phyloP scores from a whole-genome alignment of 2,888 invertebrate species.

The Macrosoma leucophasiata region DNA sequence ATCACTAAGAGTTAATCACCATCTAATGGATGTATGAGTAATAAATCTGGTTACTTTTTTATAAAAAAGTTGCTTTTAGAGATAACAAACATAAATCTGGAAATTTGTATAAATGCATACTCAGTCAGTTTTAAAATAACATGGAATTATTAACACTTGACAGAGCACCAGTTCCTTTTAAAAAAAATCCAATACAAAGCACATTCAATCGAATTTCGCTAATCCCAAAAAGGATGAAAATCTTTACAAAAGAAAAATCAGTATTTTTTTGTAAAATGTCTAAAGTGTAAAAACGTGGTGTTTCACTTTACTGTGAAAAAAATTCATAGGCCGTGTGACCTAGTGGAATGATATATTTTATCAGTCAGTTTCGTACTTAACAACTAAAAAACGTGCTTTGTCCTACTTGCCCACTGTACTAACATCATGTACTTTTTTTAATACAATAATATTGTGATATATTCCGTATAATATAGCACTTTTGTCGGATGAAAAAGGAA shows the following conservation, averaged over 20 bases:
- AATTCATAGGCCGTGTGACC: slow-evolving; percentile 22
- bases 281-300: slow-evolving; percentile 27
- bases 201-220: slow-evolving; percentile 1
- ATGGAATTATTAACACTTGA: slow-evolving; percentile 26
- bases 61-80: too few species aligned
- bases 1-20: slow-evolving; percentile 48
- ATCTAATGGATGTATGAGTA: slow-evolving; percentile 13
- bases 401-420: slow-evolving; percentile 13
- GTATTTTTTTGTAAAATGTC: slow-evolving; percentile 19
- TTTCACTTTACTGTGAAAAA: slow-evolving; percentile 24
- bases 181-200: slow-evolving; percentile 7
- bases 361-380: slow-evolving; percentile 34
- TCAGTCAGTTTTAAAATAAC: slow-evolving; percentile 32
- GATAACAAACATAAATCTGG: slow-evolving; percentile 7
- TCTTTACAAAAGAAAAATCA: slow-evolving; percentile 16
- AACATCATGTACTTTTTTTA: slow-evolving; percentile 7
- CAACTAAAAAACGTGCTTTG: slow-evolving; percentile 27
- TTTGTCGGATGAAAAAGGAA: slow-evolving; percentile 30
- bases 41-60: background rate
- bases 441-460: slow-evolving; percentile 29
- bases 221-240: slow-evolving; percentile 20
- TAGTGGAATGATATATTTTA: slow-evolving; percentile 34
- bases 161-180: slow-evolving; percentile 34
- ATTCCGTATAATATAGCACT: slow-evolving; percentile 26
- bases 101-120: slow-evolving; percentile 36